Evolutionary conservation across 2,888 invertebrate species (phyloP).

Genomic region (Agapostemon virescens): DNA sequence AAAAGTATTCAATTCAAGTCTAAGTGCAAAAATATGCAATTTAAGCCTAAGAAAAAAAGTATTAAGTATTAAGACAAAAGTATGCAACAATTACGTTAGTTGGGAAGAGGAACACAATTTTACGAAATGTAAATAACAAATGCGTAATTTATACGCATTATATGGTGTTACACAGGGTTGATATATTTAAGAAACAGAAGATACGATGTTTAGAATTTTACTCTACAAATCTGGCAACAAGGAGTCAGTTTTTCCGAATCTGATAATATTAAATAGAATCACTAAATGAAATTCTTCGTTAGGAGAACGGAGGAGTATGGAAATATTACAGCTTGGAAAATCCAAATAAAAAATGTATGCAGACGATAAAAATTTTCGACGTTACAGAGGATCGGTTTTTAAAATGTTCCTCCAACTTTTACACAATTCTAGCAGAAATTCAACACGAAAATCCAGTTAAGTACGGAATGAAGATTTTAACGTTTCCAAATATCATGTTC

Average conservation of each 20-base stretch:
- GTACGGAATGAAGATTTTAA: not conserved
- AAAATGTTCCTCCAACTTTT: not conserved
- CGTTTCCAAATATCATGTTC: not conserved
- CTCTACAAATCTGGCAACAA: too few relatives aligned
- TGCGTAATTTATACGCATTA: too few relatives aligned
- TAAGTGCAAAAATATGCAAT: not conserved
- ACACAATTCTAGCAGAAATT: not conserved
- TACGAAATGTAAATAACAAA: too few relatives aligned
- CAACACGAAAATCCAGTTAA: not conserved
- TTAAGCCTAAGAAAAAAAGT: not conserved
- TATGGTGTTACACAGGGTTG: too few relatives aligned
- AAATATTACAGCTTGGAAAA: not conserved
- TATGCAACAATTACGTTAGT: not conserved
- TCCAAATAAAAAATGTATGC: not conserved
- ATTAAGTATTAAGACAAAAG: too few relatives aligned
- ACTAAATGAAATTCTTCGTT: too few relatives aligned
- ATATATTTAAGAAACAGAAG: too few relatives aligned
- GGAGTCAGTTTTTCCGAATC: too few relatives aligned
- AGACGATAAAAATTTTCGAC: not conserved
- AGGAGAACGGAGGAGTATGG: too few relatives aligned
- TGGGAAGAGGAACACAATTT: too few relatives aligned
- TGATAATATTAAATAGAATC: too few relatives aligned
- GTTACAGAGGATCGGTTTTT: not conserved
- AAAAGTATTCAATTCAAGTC: not conserved
- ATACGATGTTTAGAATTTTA: too few relatives aligned